Evolutionary conservation across 2,113 vertebrate genomes (phyloP).

Genomic region (Spheniscus mendiculus): DNA sequence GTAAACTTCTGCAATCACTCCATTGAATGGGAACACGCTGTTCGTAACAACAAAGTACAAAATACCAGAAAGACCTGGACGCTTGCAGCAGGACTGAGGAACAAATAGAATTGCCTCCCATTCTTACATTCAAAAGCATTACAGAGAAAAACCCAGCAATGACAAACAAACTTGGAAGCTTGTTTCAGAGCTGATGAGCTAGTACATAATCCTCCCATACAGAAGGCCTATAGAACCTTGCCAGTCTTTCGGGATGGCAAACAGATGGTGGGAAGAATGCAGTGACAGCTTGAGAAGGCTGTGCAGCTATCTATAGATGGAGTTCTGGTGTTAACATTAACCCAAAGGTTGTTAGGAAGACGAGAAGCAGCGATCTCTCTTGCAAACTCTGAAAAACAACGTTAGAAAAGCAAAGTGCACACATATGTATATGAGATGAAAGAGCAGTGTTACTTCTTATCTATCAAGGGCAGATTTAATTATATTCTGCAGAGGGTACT

Average conservation of each 20-base stretch:
- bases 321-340: background rate
- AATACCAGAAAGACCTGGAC: background rate
- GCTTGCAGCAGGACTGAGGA: background rate
- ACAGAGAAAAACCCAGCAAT: background rate
- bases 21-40: background rate
- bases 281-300: background rate
- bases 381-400: background rate
- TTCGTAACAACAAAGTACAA: background rate
- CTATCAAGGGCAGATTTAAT: background rate
- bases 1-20: background rate
- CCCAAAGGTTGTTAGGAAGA: background rate
- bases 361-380: background rate
- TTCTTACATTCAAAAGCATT: background rate
- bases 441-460: background rate
- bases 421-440: background rate
- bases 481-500: background rate
- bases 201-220: background rate
- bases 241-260: background rate
- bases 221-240: background rate
- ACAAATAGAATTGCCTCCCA: background rate
- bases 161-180: background rate
- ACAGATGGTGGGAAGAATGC: constrained; percentile 7
- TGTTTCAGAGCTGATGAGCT: background rate
- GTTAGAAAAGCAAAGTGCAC: background rate
- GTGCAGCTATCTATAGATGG: background rate